Evolutionary conservation across 2,797 vertebrate genomes (phyloP), one percentile per base, ranked within the genome.

Genomic region (Chelmon rostratus): DNA sequence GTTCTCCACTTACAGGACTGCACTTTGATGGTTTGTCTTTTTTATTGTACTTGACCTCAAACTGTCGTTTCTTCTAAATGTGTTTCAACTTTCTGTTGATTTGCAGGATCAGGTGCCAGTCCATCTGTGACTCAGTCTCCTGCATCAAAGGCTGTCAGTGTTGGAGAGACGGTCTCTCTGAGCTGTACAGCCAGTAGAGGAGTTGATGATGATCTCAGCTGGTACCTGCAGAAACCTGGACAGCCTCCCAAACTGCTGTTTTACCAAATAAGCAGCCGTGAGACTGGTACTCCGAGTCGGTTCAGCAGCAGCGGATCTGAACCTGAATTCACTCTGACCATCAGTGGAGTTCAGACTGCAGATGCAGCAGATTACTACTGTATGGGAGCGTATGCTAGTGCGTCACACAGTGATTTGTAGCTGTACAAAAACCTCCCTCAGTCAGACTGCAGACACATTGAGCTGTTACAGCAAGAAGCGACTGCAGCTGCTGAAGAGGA

Each of bases 151-250:
- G 65, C 49, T 49, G 76, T 62, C 31, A 5, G 33, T 42, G 21
- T 79, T 53, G 81, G 71, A 49, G 52, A 76, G 11, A 84, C 68
- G 2, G 83, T 86, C 10, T 77, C 73, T 78, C 61, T 90, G 73
- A 76, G 65, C 21, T 89, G 82, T 31, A 83, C 68, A 71, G 78
- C 70, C 8, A 64, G 59, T 16, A 15, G 11, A 64, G 73, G 54
- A 52, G 13, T 59, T 18, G 23, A 12, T 16, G 12, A 23, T 73
- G 68, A 83, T 65, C 83, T 91, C 33, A 61, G 40, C 1, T 91
- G 89, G 84, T 89, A 88, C 16, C 82, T 74, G 62, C 90, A 88
- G 74, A 87, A 86, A 79, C 71, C 81, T 25, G 85, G 84, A 67
- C 81, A 87, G 49, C 8, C 68, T 77, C 79, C 81, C 37, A 86